Base-by-base conservation (phyloP, 2,888 invertebrate genomes). In the Pherbina coryleti region DNA sequence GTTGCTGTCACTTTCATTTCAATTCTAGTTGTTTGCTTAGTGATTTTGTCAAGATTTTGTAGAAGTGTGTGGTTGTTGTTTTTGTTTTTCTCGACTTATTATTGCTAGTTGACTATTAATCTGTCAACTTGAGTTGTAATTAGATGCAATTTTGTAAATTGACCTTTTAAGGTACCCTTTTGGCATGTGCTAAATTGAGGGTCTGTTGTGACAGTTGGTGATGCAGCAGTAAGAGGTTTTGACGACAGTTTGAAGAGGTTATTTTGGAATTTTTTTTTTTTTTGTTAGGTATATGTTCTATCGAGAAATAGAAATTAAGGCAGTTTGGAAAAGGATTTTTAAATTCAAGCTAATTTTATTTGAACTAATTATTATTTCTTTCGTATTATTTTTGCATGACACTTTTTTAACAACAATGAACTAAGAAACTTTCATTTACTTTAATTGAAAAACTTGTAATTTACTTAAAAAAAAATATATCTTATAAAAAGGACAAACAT, bases 121-220 rank as follows among this genome's bases (percentile, higher is more conserved):
- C 72, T 75, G 75, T 60, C 75, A 79, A 79, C 73, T 72, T 31
- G 60, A 72, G 70, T 31, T 62, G 34, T 67, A 75, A 75, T 75
- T 75, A 75, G 28, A 55, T 67, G 67, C 53, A 67, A 75, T 75
- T 64, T 66, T 28, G 55, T 9, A 51, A 80, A 76, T 62, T 72
- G 73, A 79, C 75, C 55, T 25, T n/a, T 74, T 74, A 37, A 76
- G 75, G 77, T 66, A 75, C 67, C 60, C 77, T 78, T 79, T 78
- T 80, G 75, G 73, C 80, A 78, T 80, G 78, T 72, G 78, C 75
- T 75, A 19, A 62, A 64, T 34, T 70, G 0, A 34, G 5, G 7
- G 4, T 17, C 17, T 79, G 17, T 81, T 78, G 62, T 8, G 37
- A 76, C 78, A 80, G 79, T 76, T 77, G 76, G 75, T 76, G 28